Evolutionary conservation across 30 jellyfish, hydroid and myxozoan species (phyloP).

Genomic region (Cassiopea andromeda): DNA sequence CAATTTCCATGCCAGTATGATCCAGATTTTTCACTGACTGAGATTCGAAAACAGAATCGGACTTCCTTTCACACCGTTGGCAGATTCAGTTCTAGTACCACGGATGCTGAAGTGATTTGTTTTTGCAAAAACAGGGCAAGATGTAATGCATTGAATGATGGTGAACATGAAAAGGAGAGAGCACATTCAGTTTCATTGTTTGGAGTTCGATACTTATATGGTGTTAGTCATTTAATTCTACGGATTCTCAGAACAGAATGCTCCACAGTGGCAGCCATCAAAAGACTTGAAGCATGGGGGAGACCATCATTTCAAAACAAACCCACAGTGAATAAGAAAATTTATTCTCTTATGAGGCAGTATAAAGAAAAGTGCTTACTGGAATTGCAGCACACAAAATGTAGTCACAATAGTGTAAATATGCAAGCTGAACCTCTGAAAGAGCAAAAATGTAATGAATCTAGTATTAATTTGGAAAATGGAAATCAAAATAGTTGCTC

Average conservation of each 20-base stretch:
- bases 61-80: constrained; percentile 42
- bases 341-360: background rate
- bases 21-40: constrained; percentile 55
- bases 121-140: constrained; percentile 27
- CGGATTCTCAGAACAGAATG: constrained; percentile 54
- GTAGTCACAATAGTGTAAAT: background rate
- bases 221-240: constrained; percentile 42
- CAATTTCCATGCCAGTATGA: constrained; percentile 36
- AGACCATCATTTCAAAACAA: constrained; percentile 50
- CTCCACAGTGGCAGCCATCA: constrained; percentile 68
- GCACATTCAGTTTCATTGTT: constrained; percentile 11
- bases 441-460: background rate
- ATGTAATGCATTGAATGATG: background rate
- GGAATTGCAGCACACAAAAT: background rate
- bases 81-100: constrained; percentile 30
- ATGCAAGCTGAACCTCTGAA: background rate
- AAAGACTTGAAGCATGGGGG: constrained; percentile 85
- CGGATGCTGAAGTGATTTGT: background rate
- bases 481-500: background rate
- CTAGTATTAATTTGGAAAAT: background rate
- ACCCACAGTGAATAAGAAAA: background rate
- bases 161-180: background rate
- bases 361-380: background rate
- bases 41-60: constrained; percentile 45
- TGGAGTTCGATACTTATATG: constrained; percentile 17